A percentile compares a stretch with the other conserved stretches of the same genome.
Evolutionary conservation across 2,888 invertebrate species (phyloP).

Genomic region (Drosophila gaucha): DNA sequence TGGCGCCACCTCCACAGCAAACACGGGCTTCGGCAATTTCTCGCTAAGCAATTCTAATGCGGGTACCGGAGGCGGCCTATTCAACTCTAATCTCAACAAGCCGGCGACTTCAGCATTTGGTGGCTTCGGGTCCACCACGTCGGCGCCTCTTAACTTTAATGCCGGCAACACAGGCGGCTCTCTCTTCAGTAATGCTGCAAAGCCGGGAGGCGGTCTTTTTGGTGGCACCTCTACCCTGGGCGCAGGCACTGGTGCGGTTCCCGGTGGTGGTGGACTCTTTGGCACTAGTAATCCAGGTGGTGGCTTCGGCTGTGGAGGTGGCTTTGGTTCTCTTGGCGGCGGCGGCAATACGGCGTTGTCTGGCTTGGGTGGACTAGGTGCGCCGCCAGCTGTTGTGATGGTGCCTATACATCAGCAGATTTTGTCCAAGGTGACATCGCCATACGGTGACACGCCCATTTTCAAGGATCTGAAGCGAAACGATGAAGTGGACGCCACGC

Average conservation of each 20-base stretch:
- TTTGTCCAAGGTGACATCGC: slow-evolving; percentile 90
- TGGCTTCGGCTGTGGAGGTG: slow-evolving; percentile 66
- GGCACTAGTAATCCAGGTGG: slow-evolving; percentile 61
- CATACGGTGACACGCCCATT: slow-evolving; percentile 94
- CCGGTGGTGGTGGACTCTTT: slow-evolving; percentile 20
- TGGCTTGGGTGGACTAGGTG: slow-evolving; percentile 57
- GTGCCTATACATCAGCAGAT: slow-evolving; percentile 89
- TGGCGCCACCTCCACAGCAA: slow-evolving; percentile 78
- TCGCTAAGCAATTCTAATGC: slow-evolving; percentile 69
- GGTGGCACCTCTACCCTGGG: slow-evolving; percentile 75
- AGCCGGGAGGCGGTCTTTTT: slow-evolving; percentile 84
- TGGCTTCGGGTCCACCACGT: slow-evolving; percentile 85
- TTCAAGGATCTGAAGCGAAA: slow-evolving; percentile 89
- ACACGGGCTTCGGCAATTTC: slow-evolving; percentile 81
- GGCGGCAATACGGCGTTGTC: slow-evolving; percentile 42
- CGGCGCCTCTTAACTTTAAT: slow-evolving; percentile 83
- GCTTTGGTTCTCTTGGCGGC: slow-evolving; percentile 47
- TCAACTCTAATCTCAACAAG: slow-evolving; percentile 83
- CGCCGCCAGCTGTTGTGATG: slow-evolving; percentile 60
- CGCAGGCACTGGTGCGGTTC: slow-evolving; percentile 16
- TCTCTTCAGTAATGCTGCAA: slow-evolving; percentile 86
- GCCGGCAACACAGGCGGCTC: slow-evolving; percentile 72
- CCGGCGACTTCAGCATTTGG: slow-evolving; percentile 86
- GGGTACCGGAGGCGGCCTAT: slow-evolving; percentile 75
- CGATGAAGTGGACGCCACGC: slow-evolving; percentile 87